Percentiles rank a stretch among this genome's conserved stretches.
Conservation (phyloP, 2,888 invertebrate genomes). For the Abrostola tripartita region DNA sequence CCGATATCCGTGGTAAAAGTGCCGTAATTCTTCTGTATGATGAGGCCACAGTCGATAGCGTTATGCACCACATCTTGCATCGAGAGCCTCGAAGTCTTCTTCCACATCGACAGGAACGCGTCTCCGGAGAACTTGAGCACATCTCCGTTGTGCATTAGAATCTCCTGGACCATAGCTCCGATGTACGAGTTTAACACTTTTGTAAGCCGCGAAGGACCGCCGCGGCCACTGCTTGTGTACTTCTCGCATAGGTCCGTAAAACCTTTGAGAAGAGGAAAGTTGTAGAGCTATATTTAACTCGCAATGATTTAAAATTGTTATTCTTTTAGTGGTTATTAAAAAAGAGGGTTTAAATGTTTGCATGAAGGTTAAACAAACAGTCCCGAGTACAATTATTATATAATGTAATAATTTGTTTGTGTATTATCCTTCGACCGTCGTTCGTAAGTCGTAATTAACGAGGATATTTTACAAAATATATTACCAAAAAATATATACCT, state of each 20-base stretch:
- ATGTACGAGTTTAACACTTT: constrained; percentile 91
- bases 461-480: too few relatives aligned
- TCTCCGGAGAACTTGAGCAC: constrained; percentile 91
- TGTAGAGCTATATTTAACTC: not conserved
- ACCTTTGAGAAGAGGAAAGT: constrained; percentile 71
- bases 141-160: constrained; percentile 90
- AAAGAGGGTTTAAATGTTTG: too few relatives aligned
- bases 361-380: too few relatives aligned
- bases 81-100: constrained; percentile 82
- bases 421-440: too few relatives aligned
- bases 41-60: constrained; percentile 90
- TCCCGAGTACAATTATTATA: too few relatives aligned
- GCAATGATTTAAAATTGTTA: too few relatives aligned
- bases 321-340: not conserved
- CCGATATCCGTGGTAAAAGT: constrained; percentile 89
- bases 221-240: constrained; percentile 90
- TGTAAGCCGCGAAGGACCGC: constrained; percentile 91
- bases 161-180: constrained; percentile 91
- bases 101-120: constrained; percentile 91
- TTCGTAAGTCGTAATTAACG: too few relatives aligned
- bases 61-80: constrained; percentile 90
- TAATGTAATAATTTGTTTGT: too few relatives aligned
- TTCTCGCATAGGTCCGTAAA: constrained; percentile 90
- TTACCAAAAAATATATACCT: too few relatives aligned
- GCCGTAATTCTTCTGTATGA: constrained; percentile 91